These are phyloP conservation scores for Pseudomyrmex gracilis DNA, from an alignment of 1,140 invertebrate species.

Conservation along the genomic window DNA sequence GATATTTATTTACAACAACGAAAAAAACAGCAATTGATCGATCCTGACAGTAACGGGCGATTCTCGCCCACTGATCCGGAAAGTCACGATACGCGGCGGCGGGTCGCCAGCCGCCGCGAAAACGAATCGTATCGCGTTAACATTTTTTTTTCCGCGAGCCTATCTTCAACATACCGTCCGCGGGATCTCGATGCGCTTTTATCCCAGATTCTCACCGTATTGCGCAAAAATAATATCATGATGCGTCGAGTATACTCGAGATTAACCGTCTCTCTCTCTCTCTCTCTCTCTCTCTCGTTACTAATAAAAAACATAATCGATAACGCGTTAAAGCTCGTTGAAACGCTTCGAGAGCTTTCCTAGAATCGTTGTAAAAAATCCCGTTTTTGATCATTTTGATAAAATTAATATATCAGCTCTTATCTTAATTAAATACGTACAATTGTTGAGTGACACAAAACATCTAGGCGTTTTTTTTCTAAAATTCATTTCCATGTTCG, in stretches of 20 bases:
- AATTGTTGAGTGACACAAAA: not conserved
- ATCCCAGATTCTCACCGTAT: conserved; percentile 31
- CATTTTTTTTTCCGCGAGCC: conserved; percentile 40
- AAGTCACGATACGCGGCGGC: conserved; percentile 69
- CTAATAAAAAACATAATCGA: conserved; percentile 21
- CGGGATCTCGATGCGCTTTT: conserved; percentile 55
- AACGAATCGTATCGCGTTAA: conserved; percentile 70
- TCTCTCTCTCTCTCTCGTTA: too few species aligned
- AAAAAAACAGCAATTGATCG: conserved; percentile 62
- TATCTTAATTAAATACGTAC: not conserved
- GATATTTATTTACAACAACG: conserved; percentile 64
- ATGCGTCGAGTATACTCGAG: conserved; percentile 20
- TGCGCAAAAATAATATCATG: conserved; percentile 40
- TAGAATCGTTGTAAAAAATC: not conserved
- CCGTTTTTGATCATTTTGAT: not conserved
- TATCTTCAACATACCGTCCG: conserved; percentile 30
- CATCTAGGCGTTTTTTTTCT: too few species aligned
- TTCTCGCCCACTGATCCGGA: conserved; percentile 71
- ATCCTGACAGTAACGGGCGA: conserved; percentile 64
- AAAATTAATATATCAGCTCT: not conserved
- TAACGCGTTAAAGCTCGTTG: not conserved
- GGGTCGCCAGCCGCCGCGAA: conserved; percentile 56
- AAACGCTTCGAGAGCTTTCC: not conserved
- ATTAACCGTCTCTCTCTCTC: not conserved
- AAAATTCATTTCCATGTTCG: not conserved